Evolutionary conservation across 2,113 vertebrate species (phyloP).

Genomic region (Nannospalax galili): DNA sequence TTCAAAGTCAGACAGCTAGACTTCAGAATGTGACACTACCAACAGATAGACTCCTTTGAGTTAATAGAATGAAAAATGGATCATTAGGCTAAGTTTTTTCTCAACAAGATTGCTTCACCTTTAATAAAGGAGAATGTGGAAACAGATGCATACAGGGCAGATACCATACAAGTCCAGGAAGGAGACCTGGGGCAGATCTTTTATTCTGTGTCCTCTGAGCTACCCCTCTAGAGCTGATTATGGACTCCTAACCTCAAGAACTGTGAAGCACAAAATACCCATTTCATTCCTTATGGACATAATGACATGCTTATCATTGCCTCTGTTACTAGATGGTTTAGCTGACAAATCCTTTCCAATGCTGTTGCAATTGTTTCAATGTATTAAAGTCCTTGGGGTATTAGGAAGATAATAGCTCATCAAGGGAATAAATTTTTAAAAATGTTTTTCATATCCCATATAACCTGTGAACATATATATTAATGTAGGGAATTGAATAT

Average conservation of each 20-base stretch:
- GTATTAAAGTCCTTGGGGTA: not conserved
- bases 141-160: not conserved
- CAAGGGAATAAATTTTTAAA: conserved; percentile 3
- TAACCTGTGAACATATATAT: not conserved
- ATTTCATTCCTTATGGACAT: not conserved
- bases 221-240: not conserved
- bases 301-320: not conserved
- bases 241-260: not conserved
- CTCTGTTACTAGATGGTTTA: not conserved
- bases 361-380: not conserved
- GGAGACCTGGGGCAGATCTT: not conserved
- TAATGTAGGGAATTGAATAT: not conserved
- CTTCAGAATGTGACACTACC: not conserved
- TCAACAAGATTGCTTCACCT: not conserved
- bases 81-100: not conserved
- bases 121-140: not conserved
- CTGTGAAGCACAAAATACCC: not conserved
- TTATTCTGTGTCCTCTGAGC: not conserved
- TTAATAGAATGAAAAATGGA: not conserved
- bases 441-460: not conserved
- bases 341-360: not conserved
- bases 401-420: not conserved
- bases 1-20: not conserved
- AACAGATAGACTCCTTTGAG: not conserved
- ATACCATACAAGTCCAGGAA: not conserved